Base-by-base conservation (phyloP, 2,888 invertebrate species). In the Maniola hyperantus region DNA sequence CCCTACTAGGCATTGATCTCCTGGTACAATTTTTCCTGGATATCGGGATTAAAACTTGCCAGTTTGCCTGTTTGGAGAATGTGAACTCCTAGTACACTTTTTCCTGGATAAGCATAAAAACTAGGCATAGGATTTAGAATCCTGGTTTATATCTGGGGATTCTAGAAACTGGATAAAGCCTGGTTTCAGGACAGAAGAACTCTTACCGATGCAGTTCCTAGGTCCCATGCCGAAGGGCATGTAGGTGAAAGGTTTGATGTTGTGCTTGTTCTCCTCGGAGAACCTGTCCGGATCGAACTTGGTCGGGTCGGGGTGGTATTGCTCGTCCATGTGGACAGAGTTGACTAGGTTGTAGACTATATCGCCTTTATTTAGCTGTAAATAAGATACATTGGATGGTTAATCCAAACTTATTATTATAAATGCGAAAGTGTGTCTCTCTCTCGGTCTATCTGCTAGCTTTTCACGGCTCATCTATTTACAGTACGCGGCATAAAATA, bases 201-300 rank as follows among this genome's bases (percentile, higher is more conserved):
- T 26, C 26, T 77, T 74, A 88, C 93, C 94, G 60, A 94, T 89
- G 73, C 94, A 94, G 72, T 80, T 88, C 64, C 93, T 86, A 0
- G 93, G 93, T 0, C 94, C 94, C 26, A 81, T 71, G 1, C 94
- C 94, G 72, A 93, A 94, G 0, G 94, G 93, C 77, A 92, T 74
- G 70, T 86, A 94, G 0, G 91, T 85, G 70, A 88, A 91, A 0
- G 91, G 89, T 62, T 85, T 77, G 51, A 93, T 87, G 0, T 86
- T 87, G 0, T 81, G 79, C 71, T 85, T 89, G 68, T 86, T 88
- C 63, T 90, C 89, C 0, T 87, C 84, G 0, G 82, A 84, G 73
- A 92, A 92, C 58, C 90, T 76, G 34, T 92, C 90, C 0, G 93
- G 93, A 63, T 89, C 79, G 69, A 91, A 92, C 66, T 73, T 72